These are phyloP conservation scores for Epinotia nisella DNA, from an alignment of 2,888 invertebrate genomes.

Conservation along the genomic window DNA sequence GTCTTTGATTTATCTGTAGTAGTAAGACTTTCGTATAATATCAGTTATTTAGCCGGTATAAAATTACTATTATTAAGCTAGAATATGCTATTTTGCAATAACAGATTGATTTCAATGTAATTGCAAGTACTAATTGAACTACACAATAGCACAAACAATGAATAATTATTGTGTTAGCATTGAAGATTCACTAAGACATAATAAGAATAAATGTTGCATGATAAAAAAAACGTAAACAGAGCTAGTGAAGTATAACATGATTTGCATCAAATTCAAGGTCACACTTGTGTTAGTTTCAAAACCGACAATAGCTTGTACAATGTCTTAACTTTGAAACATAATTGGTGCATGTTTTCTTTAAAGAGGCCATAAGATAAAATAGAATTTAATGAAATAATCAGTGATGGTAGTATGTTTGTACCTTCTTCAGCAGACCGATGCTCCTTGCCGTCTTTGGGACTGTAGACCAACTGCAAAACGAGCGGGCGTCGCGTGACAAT, in stretches of 20 bases:
- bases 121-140: slow-evolving; percentile 23
- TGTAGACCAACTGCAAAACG: slow-evolving; percentile 96
- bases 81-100: background rate
- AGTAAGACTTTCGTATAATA: background rate
- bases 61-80: background rate
- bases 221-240: slow-evolving; percentile 48
- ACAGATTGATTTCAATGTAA: slow-evolving; percentile 28
- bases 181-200: slow-evolving; percentile 46
- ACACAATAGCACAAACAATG: slow-evolving; percentile 45
- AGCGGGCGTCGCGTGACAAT: slow-evolving; percentile 98
- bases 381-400: background rate
- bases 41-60: background rate
- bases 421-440: slow-evolving; percentile 95
- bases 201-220: slow-evolving; percentile 45
- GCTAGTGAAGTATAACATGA: slow-evolving; percentile 25
- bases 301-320: background rate
- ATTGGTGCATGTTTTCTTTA: background rate
- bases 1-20: background rate
- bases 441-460: slow-evolving; percentile 95
- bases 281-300: slow-evolving; percentile 11
- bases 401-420: slow-evolving; percentile 60
- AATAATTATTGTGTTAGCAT: slow-evolving; percentile 51
- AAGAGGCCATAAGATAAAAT: background rate
- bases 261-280: slow-evolving; percentile 24
- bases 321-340: background rate